Percentiles rank a stretch among this genome's conserved stretches.
phyloP scores from a whole-genome alignment of 2,888 invertebrate genomes.

The Acanthoscelides obtectus region DNA sequence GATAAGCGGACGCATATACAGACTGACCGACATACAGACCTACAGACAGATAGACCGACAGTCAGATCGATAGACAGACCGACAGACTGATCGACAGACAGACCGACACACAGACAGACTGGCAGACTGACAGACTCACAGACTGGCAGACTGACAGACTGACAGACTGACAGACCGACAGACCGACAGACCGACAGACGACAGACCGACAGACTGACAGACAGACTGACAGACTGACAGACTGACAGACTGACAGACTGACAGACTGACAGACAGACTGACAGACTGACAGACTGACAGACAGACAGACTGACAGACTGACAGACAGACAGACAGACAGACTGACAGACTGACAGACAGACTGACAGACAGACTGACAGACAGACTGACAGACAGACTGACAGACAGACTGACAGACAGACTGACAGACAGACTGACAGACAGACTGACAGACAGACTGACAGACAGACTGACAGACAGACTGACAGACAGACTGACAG shows the following conservation, averaged over 20 bases:
- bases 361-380: slow-evolving; percentile 12
- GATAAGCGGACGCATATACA: too few relatives aligned
- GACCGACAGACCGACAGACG: too few relatives aligned
- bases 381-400: slow-evolving; percentile 10
- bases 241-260: slow-evolving; percentile 11
- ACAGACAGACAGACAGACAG: slow-evolving; percentile 13
- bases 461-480: slow-evolving; percentile 11
- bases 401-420: slow-evolving; percentile 12
- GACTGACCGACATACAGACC: too few relatives aligned
- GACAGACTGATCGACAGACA: too few relatives aligned
- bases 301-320: slow-evolving; percentile 10
- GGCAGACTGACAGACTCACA: too few relatives aligned
- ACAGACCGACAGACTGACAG: too few relatives aligned
- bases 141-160: too few relatives aligned
- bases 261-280: slow-evolving; percentile 12
- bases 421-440: slow-evolving; percentile 12
- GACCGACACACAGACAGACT: too few relatives aligned
- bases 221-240: slow-evolving; percentile 7
- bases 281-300: slow-evolving; percentile 13
- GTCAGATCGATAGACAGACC: too few relatives aligned
- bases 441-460: slow-evolving; percentile 13
- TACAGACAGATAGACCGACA: too few relatives aligned
- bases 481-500: slow-evolving; percentile 5
- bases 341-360: slow-evolving; percentile 12
- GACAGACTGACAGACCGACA: too few relatives aligned